Conservation (phyloP, 2,797 vertebrate species). For the Mus minutoides region DNA sequence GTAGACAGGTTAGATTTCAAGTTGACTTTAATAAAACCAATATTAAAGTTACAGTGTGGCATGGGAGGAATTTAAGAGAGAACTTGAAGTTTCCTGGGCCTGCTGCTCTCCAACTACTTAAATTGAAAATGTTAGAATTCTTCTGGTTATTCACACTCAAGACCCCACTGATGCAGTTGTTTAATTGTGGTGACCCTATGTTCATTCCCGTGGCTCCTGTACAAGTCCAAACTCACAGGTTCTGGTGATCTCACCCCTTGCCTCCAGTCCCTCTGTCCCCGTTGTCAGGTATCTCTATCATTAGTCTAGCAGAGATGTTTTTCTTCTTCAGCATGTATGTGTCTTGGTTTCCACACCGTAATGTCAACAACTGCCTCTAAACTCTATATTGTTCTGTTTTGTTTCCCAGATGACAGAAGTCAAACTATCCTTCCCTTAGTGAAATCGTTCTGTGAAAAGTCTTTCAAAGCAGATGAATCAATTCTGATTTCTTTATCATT, state of each 20-base stretch:
- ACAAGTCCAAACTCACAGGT: neutral
- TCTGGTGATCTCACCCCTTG: neutral
- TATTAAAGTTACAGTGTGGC: neutral
- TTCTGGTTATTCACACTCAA: neutral
- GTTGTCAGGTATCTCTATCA: neutral
- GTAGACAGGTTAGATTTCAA: constrained; percentile 3
- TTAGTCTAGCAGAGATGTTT: neutral
- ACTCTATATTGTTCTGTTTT: constrained; percentile 74
- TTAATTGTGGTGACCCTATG: neutral
- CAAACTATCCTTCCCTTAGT: constrained; percentile 95
- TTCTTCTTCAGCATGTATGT: neutral
- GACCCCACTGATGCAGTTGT: neutral
- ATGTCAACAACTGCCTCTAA: constrained; percentile 35
- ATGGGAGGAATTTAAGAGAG: neutral
- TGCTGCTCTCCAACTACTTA: neutral
- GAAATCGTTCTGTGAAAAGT: constrained; percentile 95
- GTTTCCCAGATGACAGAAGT: constrained; percentile 93
- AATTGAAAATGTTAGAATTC: neutral
- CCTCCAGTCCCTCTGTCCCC: neutral
- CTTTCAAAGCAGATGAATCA: constrained; percentile 93
- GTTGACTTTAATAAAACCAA: neutral
- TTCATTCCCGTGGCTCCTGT: neutral
- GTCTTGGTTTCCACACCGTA: neutral
- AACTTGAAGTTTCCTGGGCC: neutral
- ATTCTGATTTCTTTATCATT: constrained; percentile 93